phyloP scores from a whole-genome alignment of 2,113 vertebrate species.

The Mixornis gularis region DNA sequence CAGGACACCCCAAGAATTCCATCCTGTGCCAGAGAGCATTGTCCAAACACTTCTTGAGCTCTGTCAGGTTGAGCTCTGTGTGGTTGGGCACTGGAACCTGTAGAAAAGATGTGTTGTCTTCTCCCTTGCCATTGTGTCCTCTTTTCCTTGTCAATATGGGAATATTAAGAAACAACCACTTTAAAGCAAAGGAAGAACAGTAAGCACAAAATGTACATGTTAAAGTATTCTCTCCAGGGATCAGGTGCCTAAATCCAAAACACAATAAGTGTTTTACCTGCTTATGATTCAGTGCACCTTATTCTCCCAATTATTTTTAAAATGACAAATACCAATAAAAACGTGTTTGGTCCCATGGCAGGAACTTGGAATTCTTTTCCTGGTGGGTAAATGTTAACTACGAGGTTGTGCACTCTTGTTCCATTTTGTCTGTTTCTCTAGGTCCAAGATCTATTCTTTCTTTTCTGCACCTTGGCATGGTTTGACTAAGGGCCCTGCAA shows the following conservation, averaged over 20 bases:
- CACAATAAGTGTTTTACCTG: neutral
- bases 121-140: neutral
- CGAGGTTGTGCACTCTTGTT: neutral
- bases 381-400: neutral
- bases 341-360: neutral
- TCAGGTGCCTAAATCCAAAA: neutral
- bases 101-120: neutral
- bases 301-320: neutral
- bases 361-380: neutral
- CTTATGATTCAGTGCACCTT: neutral
- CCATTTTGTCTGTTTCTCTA: neutral
- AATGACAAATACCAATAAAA: neutral
- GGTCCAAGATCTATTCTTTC: fast-evolving
- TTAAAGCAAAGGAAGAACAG: neutral
- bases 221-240: neutral
- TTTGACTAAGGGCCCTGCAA: neutral
- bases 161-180: neutral
- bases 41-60: neutral
- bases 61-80: neutral
- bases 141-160: neutral
- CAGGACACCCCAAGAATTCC: neutral
- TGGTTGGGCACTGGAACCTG: neutral
- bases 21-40: neutral
- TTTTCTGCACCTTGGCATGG: neutral
- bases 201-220: neutral